Conservation (phyloP, 2,888 invertebrate genomes). For the Tetramorium bicarinatum region DNA sequence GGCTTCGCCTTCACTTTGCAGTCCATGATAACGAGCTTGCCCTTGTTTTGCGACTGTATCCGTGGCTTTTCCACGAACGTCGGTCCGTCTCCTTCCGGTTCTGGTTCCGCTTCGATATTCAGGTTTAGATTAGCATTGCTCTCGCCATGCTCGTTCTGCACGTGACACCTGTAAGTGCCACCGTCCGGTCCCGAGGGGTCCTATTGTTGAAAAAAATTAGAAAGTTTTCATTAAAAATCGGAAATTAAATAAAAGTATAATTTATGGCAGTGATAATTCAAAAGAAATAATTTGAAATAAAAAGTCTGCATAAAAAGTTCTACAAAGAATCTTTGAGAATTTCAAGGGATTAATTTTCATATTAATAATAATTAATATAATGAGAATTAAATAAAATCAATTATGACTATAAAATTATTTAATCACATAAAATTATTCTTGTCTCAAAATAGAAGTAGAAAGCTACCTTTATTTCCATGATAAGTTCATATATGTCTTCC, state of each 20-base stretch:
- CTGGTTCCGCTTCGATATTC: slow-evolving; percentile 98
- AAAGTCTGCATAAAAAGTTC: not conserved
- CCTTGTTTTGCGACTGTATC: slow-evolving; percentile 94
- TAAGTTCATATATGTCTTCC: slow-evolving; percentile 95
- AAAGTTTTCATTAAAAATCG: not conserved
- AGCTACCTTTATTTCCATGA: slow-evolving; percentile 92
- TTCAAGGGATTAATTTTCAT: not conserved
- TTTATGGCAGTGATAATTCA: not conserved
- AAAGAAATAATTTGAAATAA: not conserved
- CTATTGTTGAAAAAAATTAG: slow-evolving; percentile 85
- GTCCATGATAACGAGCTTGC: slow-evolving; percentile 95
- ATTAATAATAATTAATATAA: not conserved
- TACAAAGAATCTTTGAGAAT: not conserved
- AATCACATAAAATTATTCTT: not conserved
- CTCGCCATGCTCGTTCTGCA: slow-evolving; percentile 98
- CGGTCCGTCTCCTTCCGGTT: slow-evolving; percentile 97
- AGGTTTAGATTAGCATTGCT: slow-evolving; percentile 98
- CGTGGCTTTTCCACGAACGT: slow-evolving; percentile 97
- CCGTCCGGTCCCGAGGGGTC: slow-evolving; percentile 94
- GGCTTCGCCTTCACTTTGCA: slow-evolving; percentile 95
- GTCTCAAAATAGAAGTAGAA: not conserved
- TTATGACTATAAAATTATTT: not conserved
- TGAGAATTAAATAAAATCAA: not conserved
- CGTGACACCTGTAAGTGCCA: slow-evolving; percentile 97
- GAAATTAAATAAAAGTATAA: not conserved